Base-by-base conservation (phyloP, 1,140 invertebrate species). In the Helicoverpa zea region DNA sequence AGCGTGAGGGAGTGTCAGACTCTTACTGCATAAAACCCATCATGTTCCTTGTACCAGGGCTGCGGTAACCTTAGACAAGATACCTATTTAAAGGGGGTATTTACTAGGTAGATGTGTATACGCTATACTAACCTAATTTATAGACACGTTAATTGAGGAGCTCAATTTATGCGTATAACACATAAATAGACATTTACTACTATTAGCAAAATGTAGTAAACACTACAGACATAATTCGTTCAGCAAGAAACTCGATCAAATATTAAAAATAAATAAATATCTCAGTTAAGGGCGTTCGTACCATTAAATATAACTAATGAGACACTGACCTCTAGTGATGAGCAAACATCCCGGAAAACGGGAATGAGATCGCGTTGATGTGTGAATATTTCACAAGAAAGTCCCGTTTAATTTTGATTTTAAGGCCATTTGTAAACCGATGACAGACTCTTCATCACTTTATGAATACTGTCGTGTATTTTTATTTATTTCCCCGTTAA, bases 241-340 rank as follows among this genome's bases (percentile, higher is more conserved):
- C 66, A 52, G 14, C 66, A 11, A 54, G 66, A 29, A 70, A 52
- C 23, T 70, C 66, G 66, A 52, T 52, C 66, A 70, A 63, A 18
- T 68, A 23, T 16, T 70, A 14, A 70, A 70, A 70, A 70, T 70
- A 70, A 70, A 70, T 70, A 70, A 30, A 18, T 18, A 13, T 29
- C 18, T 23, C 16, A 29, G 23, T 52, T 49, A 70, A 70, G 66
- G 66, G 18, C 66, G 16, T 29, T 7, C 23, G 49, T 52, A n/a
- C 18, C 49, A 54, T 70, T 70, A 70, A 52, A 70, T 54, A 70
- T 70, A 70, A 70, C 14, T 70, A 52, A 70, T 70, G 66, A 52
- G 47, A 23, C 47, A 47, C 49, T 23, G 58, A 29, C 23, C 58
- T 18, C 49, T 52, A 54, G 66, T 70, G 66, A 18, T 51, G 66